These are phyloP conservation scores for Goniozus legneri DNA, from an alignment of 1,140 invertebrate genomes.

Conservation along the genomic window DNA sequence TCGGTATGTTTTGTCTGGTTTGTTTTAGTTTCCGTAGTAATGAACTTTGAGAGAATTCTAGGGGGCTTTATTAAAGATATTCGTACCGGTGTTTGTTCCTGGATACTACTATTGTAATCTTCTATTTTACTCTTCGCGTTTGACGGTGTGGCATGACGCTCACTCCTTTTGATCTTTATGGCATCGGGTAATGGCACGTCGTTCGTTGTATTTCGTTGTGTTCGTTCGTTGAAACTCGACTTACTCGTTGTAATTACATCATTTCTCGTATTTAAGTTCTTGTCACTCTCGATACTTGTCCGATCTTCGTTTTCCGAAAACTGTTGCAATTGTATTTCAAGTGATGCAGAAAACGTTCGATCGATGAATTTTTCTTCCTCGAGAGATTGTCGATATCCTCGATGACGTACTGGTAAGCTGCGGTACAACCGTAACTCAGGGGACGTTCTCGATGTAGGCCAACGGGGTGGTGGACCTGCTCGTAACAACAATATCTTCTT, in stretches of 20 bases:
- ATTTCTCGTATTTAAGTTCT: too few species aligned
- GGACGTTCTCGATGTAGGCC: constrained; percentile 55
- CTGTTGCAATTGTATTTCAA: too few species aligned
- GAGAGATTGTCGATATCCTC: constrained; percentile 23
- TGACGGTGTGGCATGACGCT: too few species aligned
- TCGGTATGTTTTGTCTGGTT: constrained; percentile 36
- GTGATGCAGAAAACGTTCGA: too few species aligned
- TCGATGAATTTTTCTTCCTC: not conserved
- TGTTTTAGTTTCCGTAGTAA: constrained; percentile 31
- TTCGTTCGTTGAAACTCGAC: constrained; percentile 22
- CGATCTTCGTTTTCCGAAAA: too few species aligned
- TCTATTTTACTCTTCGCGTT: too few species aligned
- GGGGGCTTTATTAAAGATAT: constrained; percentile 39
- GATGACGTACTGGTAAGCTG: constrained; percentile 54
- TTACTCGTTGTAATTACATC: too few species aligned
- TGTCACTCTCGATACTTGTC: too few species aligned
- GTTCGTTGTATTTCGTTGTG: constrained; percentile 15
- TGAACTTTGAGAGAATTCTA: constrained; percentile 31
- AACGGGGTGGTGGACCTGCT: constrained; percentile 56
- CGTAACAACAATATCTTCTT: not conserved
- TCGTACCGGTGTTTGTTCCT: constrained; percentile 12
- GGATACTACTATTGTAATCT: too few species aligned
- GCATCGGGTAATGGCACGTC: constrained; percentile 16
- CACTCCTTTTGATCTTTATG: constrained; percentile 17
- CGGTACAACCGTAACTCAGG: constrained; percentile 58